phyloP scores from a whole-genome alignment of 2,113 vertebrate genomes.

The Tiliqua scincoides region DNA sequence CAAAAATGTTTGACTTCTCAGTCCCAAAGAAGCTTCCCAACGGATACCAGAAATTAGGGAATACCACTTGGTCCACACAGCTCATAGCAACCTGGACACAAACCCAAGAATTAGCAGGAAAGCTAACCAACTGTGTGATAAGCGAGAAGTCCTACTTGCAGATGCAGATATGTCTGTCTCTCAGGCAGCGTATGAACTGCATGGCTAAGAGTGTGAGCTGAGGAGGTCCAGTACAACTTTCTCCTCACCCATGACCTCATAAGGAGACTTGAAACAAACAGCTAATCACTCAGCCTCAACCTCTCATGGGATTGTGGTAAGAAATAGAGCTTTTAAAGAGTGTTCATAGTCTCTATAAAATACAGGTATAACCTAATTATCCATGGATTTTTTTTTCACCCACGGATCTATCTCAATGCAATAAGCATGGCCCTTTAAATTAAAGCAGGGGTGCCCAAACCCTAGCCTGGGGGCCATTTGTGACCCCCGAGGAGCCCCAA shows the following conservation, averaged over 20 bases:
- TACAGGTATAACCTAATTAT: no score
- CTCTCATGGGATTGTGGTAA: not conserved
- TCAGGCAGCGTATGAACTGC: not conserved
- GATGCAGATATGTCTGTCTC: not conserved
- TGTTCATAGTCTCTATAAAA: not conserved
- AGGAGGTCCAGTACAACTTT: not conserved
- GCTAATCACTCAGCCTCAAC: not conserved
- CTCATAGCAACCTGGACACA: not conserved
- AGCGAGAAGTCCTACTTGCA: no score
- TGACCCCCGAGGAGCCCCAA: no score
- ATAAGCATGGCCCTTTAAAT: no score
- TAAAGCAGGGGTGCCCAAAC: no score
- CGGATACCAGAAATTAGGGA: not conserved
- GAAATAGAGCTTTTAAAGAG: not conserved
- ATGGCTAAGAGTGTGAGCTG: not conserved
- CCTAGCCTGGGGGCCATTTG: no score
- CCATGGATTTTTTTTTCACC: no score
- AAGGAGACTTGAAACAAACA: not conserved
- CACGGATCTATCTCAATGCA: no score
- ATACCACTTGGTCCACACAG: not conserved
- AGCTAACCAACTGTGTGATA: no score
- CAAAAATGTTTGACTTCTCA: not conserved
- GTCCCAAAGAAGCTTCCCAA: fast-evolving
- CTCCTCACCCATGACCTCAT: not conserved
- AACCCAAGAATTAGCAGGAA: not conserved